Conservation (phyloP, 2,888 invertebrate species). For the Cantharis nigra region DNA sequence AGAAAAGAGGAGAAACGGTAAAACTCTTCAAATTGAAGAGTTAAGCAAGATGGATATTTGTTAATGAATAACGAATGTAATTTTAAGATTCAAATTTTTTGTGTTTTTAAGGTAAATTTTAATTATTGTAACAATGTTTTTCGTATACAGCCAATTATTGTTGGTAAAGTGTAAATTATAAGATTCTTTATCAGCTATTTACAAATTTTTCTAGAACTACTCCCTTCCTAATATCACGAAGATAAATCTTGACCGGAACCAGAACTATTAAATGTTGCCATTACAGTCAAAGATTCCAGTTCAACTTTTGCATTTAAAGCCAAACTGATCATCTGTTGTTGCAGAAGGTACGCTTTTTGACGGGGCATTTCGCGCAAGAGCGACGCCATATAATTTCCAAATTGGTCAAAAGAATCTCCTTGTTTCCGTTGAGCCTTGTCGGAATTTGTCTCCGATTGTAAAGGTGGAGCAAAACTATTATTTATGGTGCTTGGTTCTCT, state of each 20-base stretch:
- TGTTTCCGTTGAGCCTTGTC: neutral
- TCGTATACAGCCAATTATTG: too few relatives aligned
- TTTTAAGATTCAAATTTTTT: neutral
- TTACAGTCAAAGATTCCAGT: neutral
- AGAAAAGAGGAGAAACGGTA: neutral
- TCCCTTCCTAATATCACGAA: neutral
- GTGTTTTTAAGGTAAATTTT: neutral
- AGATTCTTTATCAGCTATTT: neutral
- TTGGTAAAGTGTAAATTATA: too few relatives aligned
- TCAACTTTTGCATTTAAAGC: neutral
- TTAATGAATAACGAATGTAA: neutral
- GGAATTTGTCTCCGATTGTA: neutral
- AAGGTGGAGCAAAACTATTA: neutral
- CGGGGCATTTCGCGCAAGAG: constrained; percentile 46
- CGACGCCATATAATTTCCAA: constrained; percentile 7
- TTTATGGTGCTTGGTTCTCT: neutral
- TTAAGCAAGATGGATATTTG: neutral
- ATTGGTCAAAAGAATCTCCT: constrained; percentile 28
- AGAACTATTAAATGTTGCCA: neutral
- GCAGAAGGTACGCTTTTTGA: neutral
- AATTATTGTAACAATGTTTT: neutral
- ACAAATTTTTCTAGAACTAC: neutral
- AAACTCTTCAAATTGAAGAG: neutral
- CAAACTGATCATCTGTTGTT: neutral
- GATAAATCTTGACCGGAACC: neutral